Evolutionary conservation across 2,888 invertebrate species (phyloP), one percentile per base, ranked within the genome.

Genomic region (Metalampra italica): DNA sequence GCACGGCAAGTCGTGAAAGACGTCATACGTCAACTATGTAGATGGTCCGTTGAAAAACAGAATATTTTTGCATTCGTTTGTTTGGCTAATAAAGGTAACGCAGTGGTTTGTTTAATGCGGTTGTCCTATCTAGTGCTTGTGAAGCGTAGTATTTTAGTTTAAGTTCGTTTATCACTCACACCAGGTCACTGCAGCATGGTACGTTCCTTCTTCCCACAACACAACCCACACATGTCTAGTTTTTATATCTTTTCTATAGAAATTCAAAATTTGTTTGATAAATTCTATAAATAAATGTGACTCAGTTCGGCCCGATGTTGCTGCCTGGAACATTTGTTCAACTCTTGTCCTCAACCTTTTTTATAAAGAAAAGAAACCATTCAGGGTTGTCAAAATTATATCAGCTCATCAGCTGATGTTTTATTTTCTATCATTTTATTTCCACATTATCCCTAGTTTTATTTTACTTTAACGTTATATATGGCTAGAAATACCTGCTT

Each of bases 241-340:
- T 47, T 44, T 53, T 47, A 52, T 43, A 57, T 59, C 50, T 58
- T 32, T 52, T 50, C 44, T 49, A n/a, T 42, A 29, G 1, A 11
- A 34, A 34, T 11, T 11, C 13, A 39, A 15, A 9, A 14, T 39
- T 8, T 39, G 13, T 12, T n/a, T 13, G 9, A 30, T 12, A n/a
- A n/a, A 40, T 45, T 75, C 80, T 82, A 81, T 65, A 74, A 77
- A 79, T 82, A 82, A 78, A 63, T 57, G 55, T 83, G 82, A 82
- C 68, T 64, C 59, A 55, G 51, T 51, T 34, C 47, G 14, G 43
- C 52, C 38, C 36, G 43, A 22, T 22, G 5, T 22, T 22, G 22
- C 22, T 22, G 22, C 5, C 29, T 44, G 22, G 39, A 42, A 32
- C 40, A 22, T n/a, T n/a, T n/a, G n/a, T n/a, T n/a, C n/a, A n/a